Percentiles rank a stretch among this genome's conserved stretches.
These are phyloP conservation scores for Ochropacha duplaris DNA, from an alignment of 2,888 invertebrate species.

Conservation along the genomic window DNA sequence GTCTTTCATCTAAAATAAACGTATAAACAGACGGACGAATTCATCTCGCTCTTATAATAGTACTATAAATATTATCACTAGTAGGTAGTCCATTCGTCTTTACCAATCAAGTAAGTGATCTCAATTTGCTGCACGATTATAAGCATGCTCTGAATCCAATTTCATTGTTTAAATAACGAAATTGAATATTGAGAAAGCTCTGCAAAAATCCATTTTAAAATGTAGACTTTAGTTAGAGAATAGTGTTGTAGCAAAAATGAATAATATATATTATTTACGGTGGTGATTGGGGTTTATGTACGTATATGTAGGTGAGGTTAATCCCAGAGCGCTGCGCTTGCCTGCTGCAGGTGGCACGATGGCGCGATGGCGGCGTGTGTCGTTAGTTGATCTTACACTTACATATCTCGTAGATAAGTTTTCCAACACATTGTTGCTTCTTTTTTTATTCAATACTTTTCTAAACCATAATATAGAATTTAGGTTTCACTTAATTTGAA, in stretches of 20 bases:
- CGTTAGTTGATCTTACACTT: conserved; percentile 16
- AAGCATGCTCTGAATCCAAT: conserved; percentile 59
- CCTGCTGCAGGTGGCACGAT: conserved; percentile 40
- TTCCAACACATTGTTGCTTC: too few species aligned
- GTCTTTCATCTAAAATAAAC: too few species aligned
- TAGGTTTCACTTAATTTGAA: too few species aligned
- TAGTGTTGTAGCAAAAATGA: conserved; percentile 46
- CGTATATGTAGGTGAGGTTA: conserved; percentile 33
- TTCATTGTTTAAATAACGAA: conserved; percentile 69
- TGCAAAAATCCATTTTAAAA: conserved; percentile 57
- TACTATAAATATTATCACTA: too few species aligned
- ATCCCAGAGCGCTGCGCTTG: conserved; percentile 67
- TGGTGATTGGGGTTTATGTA: conserved; percentile 58
- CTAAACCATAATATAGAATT: not conserved
- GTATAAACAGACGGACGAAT: too few species aligned
- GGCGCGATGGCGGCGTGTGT: conserved; percentile 15
- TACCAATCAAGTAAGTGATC: conserved; percentile 28
- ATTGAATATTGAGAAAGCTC: conserved; percentile 66
- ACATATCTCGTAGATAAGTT: not conserved
- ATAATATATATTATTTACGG: conserved; percentile 67
- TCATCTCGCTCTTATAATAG: too few species aligned
- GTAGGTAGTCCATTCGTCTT: conserved; percentile 9
- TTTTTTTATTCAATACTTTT: not conserved
- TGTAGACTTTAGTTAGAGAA: conserved; percentile 40
- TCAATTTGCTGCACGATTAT: conserved; percentile 38